Base-by-base conservation (phyloP, 2,888 invertebrate species). In the Lithophane leautieri region DNA sequence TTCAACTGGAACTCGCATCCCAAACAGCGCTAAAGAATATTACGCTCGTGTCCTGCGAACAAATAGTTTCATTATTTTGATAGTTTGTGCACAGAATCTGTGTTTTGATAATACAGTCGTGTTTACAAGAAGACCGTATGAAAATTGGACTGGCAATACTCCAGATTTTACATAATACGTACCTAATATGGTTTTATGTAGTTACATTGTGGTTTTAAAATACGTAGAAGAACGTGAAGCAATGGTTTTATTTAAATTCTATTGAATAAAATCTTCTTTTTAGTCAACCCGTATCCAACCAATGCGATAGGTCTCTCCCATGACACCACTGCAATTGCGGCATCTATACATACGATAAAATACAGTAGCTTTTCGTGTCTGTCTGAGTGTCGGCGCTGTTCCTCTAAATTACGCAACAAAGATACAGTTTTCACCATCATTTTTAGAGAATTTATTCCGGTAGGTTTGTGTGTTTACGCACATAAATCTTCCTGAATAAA, bases 121-220 rank as follows among this genome's bases (percentile, higher is more conserved):
- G 56, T 85, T 80, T 75, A 63, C 67, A 73, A 70, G 74, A 62
- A 78, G 73, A 52, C 66, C 65, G 42, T 61, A 76, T 76, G 78
- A 70, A 86, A 86, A 88, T 79, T 83, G 71, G 1, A 71, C 73
- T 82, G 83, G 88, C 80, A 78, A 71, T 69, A 58, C 28, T 82
- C 79, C 86, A 83, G 76, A 25, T 78, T 61, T 77, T 62, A 74
- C 50, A 75, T 60, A 62, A 25, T 54, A n/a, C n/a, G n/a, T n/a
- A n/a, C n/a, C n/a, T n/a, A 42, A 74, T 22, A 14, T 44, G 42
- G 22, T 60, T 76, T 19, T 16, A 16, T 25, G 44, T 40, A 54
- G 3, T 47, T 47, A 47, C 16, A 54, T 78, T 52, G 16, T 16
- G 50, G 12, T 12, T 16, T 14, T 25, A 22, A 6, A 25, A 25